A percentile compares a stretch with the other conserved stretches of the same genome.
These are phyloP conservation scores for Pantherophis guttatus DNA, from an alignment of 2,113 vertebrate species.

Conservation along the genomic window DNA sequence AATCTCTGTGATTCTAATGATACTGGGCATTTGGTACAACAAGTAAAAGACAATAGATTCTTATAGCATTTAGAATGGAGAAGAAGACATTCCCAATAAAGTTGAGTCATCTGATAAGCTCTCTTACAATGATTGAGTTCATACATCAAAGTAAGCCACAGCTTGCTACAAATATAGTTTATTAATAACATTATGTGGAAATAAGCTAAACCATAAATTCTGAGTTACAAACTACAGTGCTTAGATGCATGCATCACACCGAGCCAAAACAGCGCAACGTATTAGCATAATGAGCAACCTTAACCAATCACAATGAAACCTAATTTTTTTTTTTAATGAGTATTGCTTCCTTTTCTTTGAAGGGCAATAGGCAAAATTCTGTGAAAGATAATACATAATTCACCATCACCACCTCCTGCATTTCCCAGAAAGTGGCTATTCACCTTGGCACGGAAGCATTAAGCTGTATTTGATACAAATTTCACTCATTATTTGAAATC, in stretches of 20 bases:
- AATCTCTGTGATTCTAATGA: neutral
- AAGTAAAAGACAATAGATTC: neutral
- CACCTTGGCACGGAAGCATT: neutral
- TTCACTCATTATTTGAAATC: neutral
- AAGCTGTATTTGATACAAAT: neutral
- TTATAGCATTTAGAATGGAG: neutral
- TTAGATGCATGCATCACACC: neutral
- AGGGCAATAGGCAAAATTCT: neutral
- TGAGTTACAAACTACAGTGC: neutral
- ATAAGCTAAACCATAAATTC: neutral
- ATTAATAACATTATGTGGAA: neutral
- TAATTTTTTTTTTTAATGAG: neutral
- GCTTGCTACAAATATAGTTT: neutral
- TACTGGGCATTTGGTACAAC: neutral
- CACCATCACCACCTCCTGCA: neutral
- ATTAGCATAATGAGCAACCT: neutral
- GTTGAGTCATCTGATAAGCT: neutral
- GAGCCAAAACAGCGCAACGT: neutral
- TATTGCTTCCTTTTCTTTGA: neutral
- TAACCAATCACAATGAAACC: neutral
- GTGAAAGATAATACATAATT: neutral
- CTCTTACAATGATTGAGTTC: neutral
- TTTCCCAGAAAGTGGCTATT: neutral
- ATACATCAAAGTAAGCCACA: neutral
- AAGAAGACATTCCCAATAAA: neutral